A percentile compares a stretch with the other conserved stretches of the same genome.
Evolutionary conservation across 2,797 vertebrate species (phyloP).

Genomic region (Phoebastria nigripes): DNA sequence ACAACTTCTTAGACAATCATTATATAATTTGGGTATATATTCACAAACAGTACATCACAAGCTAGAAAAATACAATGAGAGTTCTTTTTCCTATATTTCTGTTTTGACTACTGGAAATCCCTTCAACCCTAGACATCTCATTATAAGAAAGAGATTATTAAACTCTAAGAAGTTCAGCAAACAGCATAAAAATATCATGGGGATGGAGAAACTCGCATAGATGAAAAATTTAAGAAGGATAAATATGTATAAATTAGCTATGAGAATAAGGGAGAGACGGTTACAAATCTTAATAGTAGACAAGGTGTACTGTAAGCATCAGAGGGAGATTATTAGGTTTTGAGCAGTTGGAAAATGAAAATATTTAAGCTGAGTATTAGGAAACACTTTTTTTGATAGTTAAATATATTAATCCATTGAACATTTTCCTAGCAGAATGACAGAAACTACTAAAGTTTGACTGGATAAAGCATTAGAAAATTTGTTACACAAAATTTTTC

Average conservation of each 20-base stretch:
- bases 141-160: background rate
- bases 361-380: background rate
- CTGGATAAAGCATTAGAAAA: background rate
- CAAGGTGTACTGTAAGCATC: background rate
- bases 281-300: background rate
- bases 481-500: background rate
- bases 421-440: background rate
- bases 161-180: background rate
- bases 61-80: background rate
- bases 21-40: background rate
- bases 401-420: background rate
- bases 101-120: background rate
- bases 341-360: background rate
- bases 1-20: background rate
- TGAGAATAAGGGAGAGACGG: background rate
- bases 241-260: background rate
- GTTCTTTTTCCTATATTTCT: background rate
- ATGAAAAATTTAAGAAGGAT: background rate
- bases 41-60: background rate
- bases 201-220: background rate
- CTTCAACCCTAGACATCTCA: background rate
- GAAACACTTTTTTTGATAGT: background rate
- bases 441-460: background rate
- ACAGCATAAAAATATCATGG: background rate
- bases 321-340: background rate